phyloP scores from a whole-genome alignment of 1,140 invertebrate genomes.

The Lepidurus apus region DNA sequence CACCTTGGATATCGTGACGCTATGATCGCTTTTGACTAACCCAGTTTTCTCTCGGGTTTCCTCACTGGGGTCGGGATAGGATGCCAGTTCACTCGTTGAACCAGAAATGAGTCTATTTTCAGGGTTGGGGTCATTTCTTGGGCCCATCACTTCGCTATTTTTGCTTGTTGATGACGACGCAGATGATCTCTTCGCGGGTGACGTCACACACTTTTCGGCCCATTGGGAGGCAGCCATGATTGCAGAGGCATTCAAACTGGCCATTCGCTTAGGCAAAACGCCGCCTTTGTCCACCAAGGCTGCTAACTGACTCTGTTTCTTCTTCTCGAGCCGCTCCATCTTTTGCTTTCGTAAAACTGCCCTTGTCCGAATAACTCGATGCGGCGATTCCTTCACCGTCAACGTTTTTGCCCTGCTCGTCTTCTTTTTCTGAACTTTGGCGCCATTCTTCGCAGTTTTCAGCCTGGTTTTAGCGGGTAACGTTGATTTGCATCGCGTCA shows the following conservation, averaged over 20 bases:
- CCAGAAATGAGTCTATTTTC: not conserved
- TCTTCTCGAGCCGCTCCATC: conserved; percentile 29
- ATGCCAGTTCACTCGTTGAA: not conserved
- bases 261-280: conserved; percentile 84
- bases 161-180: not conserved
- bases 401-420: conserved; percentile 35
- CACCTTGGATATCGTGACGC: conserved; percentile 17
- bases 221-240: conserved; percentile 66
- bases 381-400: conserved; percentile 34
- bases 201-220: conserved; percentile 19
- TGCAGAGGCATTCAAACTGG: conserved; percentile 83
- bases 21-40: conserved; percentile 9
- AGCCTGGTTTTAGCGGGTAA: conserved; percentile 37
- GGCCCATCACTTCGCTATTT: not conserved
- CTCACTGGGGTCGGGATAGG: not conserved
- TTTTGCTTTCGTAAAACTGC: conserved; percentile 27
- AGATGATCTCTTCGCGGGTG: conserved; percentile 6
- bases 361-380: conserved; percentile 32
- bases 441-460: conserved; percentile 34
- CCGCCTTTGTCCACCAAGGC: conserved; percentile 45
- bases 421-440: conserved; percentile 38
- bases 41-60: conserved; percentile 7
- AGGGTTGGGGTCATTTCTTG: not conserved
- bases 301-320: conserved; percentile 37
- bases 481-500: conserved; percentile 47